Evolutionary conservation across 2,888 invertebrate species (phyloP), one percentile per base, ranked within the genome.

Genomic region (Tachina fera): DNA sequence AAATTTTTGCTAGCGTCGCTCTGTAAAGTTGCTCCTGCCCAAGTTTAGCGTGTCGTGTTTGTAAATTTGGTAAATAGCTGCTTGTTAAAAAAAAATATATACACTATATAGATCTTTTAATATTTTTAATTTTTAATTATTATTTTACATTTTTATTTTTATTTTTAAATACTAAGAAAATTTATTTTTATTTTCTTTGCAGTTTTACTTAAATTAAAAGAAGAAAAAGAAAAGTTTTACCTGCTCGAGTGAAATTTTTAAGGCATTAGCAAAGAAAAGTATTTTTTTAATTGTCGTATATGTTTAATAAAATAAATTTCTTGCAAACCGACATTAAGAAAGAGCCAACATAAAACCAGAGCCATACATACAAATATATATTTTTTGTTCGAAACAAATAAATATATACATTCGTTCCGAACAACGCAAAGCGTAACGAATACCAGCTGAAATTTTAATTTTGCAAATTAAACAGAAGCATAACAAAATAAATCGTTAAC

Each of bases 11-110:
- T 84, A 87, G 61, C 83, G 77, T 88, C 88, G 84, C 85, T 84
- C 84, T 88, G 84, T 83, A 87, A 79, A 88, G 87, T 88, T 87
- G 88, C 88, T 89, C 88, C 87, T 85, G 83, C 79, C 74, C 76
- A 84, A 85, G 60, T 77, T 83, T 60, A 84, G 74, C 83, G 87
- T 85, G 86, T 87, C 84, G 87, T 87, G 87, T 88, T 86, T 88
- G 83, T 85, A 76, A 84, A 88, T 87, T 87, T 88, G 88, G 88
- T 88, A 88, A 88, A 61, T 84, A 84, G 39, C 6, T 45, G 31
- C 31, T 31, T 31, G 31, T 49, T 53, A 53, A 3, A 11, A 41
- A n/a, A 22, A 67, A n/a, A 51, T 10, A 8, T 19, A 41, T 39
- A 13, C n/a, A 2, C 63, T 19, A 41, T 39, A 13, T 22, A 2